Conservation (phyloP, 2,113 vertebrate species). For the Euleptes europaea region DNA sequence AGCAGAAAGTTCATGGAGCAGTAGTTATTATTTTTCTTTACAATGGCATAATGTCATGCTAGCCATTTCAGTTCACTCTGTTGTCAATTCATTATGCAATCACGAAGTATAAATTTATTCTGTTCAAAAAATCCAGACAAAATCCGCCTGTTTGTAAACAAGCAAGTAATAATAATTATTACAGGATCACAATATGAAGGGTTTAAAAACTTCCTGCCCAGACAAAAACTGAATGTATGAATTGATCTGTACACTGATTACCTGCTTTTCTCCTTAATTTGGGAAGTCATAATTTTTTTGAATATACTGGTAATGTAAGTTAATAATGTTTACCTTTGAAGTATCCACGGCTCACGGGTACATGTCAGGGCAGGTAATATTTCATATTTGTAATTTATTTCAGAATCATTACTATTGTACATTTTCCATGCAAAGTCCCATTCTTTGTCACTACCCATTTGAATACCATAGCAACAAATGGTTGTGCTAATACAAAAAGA, state of each 20-base stretch:
- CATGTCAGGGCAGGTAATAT: constrained; percentile 71
- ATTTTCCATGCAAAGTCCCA: constrained; percentile 78
- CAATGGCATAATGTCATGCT: neutral
- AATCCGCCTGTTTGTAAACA: neutral
- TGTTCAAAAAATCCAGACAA: neutral
- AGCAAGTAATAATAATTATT: neutral
- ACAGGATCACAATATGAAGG: neutral
- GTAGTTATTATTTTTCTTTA: neutral
- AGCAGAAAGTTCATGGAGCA: neutral
- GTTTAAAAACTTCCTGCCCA: neutral
- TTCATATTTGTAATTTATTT: constrained; percentile 23
- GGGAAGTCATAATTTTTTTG: neutral
- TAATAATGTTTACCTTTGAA: constrained; percentile 73
- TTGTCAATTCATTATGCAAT: neutral
- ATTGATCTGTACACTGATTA: neutral
- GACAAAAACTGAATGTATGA: neutral
- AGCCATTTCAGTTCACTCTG: neutral
- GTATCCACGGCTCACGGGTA: constrained; percentile 76
- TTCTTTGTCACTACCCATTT: constrained; percentile 74
- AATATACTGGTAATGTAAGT: constrained; percentile 8
- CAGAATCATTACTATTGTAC: constrained; percentile 27
- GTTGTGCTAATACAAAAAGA: constrained; percentile 63
- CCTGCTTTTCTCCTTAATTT: neutral
- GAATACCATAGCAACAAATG: constrained; percentile 75
- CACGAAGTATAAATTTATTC: neutral